Evolutionary conservation across 2,888 invertebrate species (phyloP), one percentile per base, ranked within the genome.

Genomic region (Dendrolimus pini): DNA sequence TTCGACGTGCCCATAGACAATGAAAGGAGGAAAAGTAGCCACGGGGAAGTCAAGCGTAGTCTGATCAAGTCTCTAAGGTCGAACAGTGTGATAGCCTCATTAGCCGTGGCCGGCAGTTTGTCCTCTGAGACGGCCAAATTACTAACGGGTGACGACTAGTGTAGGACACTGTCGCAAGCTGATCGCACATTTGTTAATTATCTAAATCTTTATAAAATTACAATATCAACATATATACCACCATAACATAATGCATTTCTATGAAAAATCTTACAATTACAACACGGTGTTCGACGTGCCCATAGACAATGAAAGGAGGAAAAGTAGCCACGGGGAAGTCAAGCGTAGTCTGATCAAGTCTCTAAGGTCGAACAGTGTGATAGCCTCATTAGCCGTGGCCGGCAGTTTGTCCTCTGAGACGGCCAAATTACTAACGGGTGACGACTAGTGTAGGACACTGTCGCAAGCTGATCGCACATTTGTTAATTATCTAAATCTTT

Each of bases 231-330:
- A 18, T 18, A 18, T 18, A 18, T 18, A 18, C 2, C 18, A 2
- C 18, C 18, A 18, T 18, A 18, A 18, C 2, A 1, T 18, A 18
- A 18, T 18, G 18, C 1, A 18, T 18, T 18, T 18, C 18, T 18
- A 18, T 7, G 80, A 80, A 47, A 52, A 78, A 56, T 93, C 93
- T 55, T 91, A 93, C 59, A 80, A 79, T 69, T 93, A 93, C 78
- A 93, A 92, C 67, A 91, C 93, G 9, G 92, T 92, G 55, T 93
- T 90, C 74, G 83, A 89, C 54, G 85, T 74, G 13, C 72, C 74
- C 18, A 58, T 62, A 30, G 72, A 69, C n/a, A 55, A 53, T 13
- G 59, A 59, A 69, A 65, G 57, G n/a, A 61, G 76, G 18, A 83
- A 83, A 63, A 77, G 77, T 42, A 75, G 73, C 58, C 72, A 73